Conservation (phyloP, 1,140 invertebrate genomes). For the Zaprionus taronus region DNA sequence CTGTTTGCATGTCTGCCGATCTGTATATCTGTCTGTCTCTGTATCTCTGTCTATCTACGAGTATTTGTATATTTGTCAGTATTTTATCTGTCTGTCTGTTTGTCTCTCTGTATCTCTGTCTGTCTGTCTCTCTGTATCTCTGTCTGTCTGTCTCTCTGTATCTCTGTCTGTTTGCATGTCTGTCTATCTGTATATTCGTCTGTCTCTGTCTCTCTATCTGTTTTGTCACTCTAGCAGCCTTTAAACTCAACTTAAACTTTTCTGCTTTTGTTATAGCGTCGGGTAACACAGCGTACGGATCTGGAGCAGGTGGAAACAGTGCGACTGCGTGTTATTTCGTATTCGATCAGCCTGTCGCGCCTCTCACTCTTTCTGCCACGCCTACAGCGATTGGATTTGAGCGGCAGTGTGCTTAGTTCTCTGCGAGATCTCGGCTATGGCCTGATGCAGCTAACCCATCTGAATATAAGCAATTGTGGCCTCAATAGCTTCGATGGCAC, state of each 20-base stretch:
- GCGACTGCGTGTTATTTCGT: constrained; percentile 87
- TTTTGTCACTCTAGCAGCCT: background rate
- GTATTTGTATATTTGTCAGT: too few relatives aligned
- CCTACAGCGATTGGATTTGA: constrained; percentile 86
- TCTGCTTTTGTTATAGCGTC: constrained; percentile 44
- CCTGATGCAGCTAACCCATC: constrained; percentile 86
- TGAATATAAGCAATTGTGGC: constrained; percentile 88
- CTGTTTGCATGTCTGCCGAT: too few relatives aligned
- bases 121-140: too few relatives aligned
- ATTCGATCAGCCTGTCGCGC: constrained; percentile 87
- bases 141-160: too few relatives aligned
- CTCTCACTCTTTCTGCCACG: constrained; percentile 87
- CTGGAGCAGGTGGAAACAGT: constrained; percentile 86
- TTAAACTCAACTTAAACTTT: background rate
- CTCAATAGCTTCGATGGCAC: constrained; percentile 88
- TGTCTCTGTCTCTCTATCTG: background rate
- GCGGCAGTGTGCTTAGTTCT: constrained; percentile 88
- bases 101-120: too few relatives aligned
- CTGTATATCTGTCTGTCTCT: too few relatives aligned
- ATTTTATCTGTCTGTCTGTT: too few relatives aligned
- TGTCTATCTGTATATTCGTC: background rate
- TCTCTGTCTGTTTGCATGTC: too few relatives aligned
- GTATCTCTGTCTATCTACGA: background rate
- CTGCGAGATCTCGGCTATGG: constrained; percentile 89
- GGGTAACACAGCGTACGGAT: constrained; percentile 85